A percentile compares a stretch with the other conserved stretches of the same genome.
These are phyloP conservation scores for Prunella fulvescens DNA, from an alignment of 2,113 vertebrate species.

Conservation along the genomic window DNA sequence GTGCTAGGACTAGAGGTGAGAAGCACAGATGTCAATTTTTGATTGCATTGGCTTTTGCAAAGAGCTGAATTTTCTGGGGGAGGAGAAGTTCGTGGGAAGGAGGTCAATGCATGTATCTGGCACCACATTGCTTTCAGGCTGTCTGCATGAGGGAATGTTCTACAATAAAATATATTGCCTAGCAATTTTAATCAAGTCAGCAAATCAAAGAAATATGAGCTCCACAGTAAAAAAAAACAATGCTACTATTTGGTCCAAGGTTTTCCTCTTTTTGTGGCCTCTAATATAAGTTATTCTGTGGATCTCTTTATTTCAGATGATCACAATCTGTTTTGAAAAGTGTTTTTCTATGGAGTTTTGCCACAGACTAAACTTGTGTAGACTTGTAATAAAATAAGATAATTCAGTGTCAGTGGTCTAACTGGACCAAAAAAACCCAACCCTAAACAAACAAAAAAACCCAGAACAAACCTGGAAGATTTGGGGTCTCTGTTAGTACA, in stretches of 20 bases:
- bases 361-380: not conserved
- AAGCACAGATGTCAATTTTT: conserved; percentile 5
- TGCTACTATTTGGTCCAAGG: not conserved
- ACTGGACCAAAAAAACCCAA: not conserved
- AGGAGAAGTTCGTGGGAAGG: not conserved
- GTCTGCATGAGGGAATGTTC: not conserved
- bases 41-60: conserved; percentile 7
- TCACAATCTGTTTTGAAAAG: not conserved
- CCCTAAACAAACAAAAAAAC: not conserved
- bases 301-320: not conserved
- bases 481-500: not conserved
- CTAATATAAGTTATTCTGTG: not conserved
- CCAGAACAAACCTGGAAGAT: not conserved
- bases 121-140: not conserved
- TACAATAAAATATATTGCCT: not conserved
- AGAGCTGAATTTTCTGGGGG: not conserved
- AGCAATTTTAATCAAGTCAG: not conserved
- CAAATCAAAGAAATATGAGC: not conserved
- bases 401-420: accelerated
- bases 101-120: not conserved
- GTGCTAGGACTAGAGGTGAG: not conserved
- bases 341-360: not conserved
- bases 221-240: not conserved
- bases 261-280: not conserved
- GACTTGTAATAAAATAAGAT: not conserved